A percentile compares a stretch with the other conserved stretches of the same genome.
These are phyloP conservation scores for Gadus chalcogrammus DNA, from an alignment of 2,113 vertebrate species.

Conservation along the genomic window DNA sequence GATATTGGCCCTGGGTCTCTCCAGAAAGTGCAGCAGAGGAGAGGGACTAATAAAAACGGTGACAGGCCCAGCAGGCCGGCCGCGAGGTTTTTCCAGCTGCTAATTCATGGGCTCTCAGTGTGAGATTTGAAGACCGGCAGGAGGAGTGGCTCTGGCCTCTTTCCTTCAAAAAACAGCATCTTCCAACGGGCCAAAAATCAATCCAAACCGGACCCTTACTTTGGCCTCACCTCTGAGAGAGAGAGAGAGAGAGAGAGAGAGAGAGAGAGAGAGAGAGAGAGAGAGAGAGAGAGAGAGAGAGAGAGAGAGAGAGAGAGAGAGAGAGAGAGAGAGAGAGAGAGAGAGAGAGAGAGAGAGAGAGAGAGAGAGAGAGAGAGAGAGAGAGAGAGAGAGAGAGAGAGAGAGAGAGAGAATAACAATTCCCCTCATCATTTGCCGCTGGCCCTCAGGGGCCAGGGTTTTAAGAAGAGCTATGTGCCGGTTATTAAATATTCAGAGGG, in stretches of 20 bases:
- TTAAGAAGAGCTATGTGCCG: conserved; percentile 7
- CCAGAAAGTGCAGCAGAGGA: conserved; percentile 38
- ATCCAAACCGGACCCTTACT: neutral
- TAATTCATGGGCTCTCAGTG: conserved; percentile 53
- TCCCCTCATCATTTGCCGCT: conserved; percentile 13
- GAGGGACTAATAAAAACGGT: conserved; percentile 52
- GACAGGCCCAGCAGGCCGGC: conserved; percentile 40
- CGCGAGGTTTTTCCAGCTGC: conserved; percentile 45
- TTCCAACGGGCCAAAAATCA: conserved; percentile 42
- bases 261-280: no score
- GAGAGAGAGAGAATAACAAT: no score
- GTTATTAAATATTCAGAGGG: conserved; percentile 49
- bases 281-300: no score
- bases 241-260: no score
- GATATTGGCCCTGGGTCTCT: conserved; percentile 31
- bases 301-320: no score
- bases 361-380: no score
- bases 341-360: no score
- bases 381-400: no score
- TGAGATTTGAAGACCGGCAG: conserved; percentile 53
- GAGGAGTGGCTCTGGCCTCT: conserved; percentile 29
- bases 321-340: no score
- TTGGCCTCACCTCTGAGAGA: conserved; percentile 5
- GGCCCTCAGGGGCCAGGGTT: conserved; percentile 10
- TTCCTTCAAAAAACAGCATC: conserved; percentile 37